Base-by-base conservation (phyloP, 2,113 vertebrate genomes). In the Amblyornis subalaris region DNA sequence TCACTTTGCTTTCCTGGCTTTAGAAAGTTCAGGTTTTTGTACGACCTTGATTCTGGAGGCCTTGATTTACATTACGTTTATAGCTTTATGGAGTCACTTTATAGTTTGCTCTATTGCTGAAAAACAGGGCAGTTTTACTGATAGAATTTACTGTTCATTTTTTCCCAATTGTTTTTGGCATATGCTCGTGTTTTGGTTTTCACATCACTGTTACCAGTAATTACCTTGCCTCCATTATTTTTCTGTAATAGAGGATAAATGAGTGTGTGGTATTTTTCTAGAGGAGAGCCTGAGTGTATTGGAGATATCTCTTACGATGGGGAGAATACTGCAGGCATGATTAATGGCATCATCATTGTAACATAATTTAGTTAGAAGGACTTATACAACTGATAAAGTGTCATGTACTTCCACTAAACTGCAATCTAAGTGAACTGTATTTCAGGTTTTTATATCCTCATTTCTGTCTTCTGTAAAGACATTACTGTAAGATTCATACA, bases 341-440 rank as follows among this genome's bases (percentile, higher is more conserved):
- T 96, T 95, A 97, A 97, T 97, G 87, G 87, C 88, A 85, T 88
- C 94, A 89, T 97, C 96, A 91, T 16, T 71, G 90, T 80, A 97
- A 94, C 93, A 79, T 94, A 97, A 97, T 97, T 97, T 97, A 96
- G 77, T 97, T 92, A 97, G 95, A 94, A 96, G 72, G 94, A 95
- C 89, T 96, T 96, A 87, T 55, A 91, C 93, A 97, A 94, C 94
- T 93, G 95, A 96, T 94, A 95, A 88, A 89, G 93, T 96, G 94
- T 96, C 95, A 94, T 85, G 94, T 88, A 92, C 88, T 97, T 96
- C 60, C 94, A 90, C 96, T 98, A 96, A 97, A 94, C 36, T 50
- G 93, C 95, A 93, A 14, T 93, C 84, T 83, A 96, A 97, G 91
- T 96, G 96, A 97, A 96, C 88, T 93, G 74, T 96, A 94, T 95